Evolutionary conservation across 2,797 vertebrate genomes (phyloP).

Genomic region (Enteromius trimaculatus): DNA sequence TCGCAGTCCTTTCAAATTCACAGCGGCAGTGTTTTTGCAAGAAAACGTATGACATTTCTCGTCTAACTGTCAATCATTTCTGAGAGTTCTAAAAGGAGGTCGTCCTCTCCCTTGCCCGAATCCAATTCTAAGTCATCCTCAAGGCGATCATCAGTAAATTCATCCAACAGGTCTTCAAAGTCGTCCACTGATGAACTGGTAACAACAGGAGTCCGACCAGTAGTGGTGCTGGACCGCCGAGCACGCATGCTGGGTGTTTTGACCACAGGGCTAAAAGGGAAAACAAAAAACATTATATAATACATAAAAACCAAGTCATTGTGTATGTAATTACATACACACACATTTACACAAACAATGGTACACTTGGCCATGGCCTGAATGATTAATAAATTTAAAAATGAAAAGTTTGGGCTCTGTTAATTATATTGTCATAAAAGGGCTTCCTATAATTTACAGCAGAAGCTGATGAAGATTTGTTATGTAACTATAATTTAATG

Average conservation of each 20-base stretch:
- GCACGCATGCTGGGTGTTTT: conserved; percentile 74
- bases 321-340: too few species aligned
- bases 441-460: too few species aligned
- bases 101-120: conserved; percentile 87
- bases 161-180: conserved; percentile 91
- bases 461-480: neutral
- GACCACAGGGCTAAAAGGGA: conserved; percentile 45
- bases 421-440: neutral
- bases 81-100: conserved; percentile 84
- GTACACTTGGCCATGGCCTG: too few species aligned
- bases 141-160: conserved; percentile 90
- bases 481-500: too few species aligned
- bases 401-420: neutral
- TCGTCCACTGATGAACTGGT: conserved; percentile 81
- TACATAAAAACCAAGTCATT: too few species aligned
- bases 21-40: conserved; percentile 12
- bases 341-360: too few species aligned
- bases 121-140: conserved; percentile 88
- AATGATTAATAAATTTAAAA: too few species aligned
- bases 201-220: conserved; percentile 62
- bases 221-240: conserved; percentile 74
- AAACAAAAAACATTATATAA: neutral
- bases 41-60: neutral
- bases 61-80: conserved; percentile 85
- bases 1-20: conserved; percentile 1